Base-by-base conservation (phyloP, 2,888 invertebrate genomes). In the Ichneumoninae sp. region DNA sequence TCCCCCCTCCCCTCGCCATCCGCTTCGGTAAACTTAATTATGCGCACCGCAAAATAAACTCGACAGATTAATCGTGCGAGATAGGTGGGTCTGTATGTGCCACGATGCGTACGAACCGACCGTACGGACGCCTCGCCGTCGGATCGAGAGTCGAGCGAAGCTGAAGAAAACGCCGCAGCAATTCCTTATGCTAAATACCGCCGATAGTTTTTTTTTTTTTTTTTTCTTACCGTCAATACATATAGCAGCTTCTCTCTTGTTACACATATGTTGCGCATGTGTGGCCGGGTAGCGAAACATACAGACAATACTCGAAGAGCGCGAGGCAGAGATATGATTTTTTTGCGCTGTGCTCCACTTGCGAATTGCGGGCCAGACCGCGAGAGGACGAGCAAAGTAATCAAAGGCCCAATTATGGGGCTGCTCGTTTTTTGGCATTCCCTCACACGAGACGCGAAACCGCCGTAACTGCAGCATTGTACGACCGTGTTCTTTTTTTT, bases 111-210 rank as follows among this genome's bases (percentile, higher is more conserved):
- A 65, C n/a, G 10, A 22, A 68, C 16, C 13, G 19, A 50, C 47
- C n/a, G 44, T 19, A 65, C 47, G 8, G 66, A 75, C 50, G 60
- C 69, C 6, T 71, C 62, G 50, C 50, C 69, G 75, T 75, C 81
- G 65, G 75, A 76, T 54, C 65, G 81, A 62, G 69, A 22, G 66
- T 33, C 30, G 3, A 30, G 44, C 19, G 26, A 66, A 50, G 50
- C 40, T n/a, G 69, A 80, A 74, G 60, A 19, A 75, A 69, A 36
- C 65, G 69, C 74, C 52, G 69, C 69, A 74, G 72, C 70, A 80
- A 83, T 80, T 81, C 57, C 66, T 77, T 85, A 85, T 85, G 86
- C 71, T 86, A 85, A 85, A 85, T 79, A 70, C 16, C 40, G 57
- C 57, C 47, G 36, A 72, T 74, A 33, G 26, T 26, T 26, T 26